Base-by-base conservation (phyloP, 2,888 invertebrate species). In the Panopea generosa region DNA sequence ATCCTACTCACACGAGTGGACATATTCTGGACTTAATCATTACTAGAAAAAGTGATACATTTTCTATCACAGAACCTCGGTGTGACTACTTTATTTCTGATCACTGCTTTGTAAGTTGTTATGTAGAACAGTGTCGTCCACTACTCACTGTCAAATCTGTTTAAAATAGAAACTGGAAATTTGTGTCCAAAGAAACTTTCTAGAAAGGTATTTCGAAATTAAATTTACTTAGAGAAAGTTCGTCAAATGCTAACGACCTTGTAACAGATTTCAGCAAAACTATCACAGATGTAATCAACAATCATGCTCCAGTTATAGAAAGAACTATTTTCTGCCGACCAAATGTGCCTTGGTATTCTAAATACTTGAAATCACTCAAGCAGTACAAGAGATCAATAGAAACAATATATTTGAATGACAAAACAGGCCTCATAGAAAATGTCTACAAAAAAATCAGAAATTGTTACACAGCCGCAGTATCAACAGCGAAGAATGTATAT, bases 1-100 rank as follows among this genome's bases (percentile, higher is more conserved):
- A 11, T 18, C 27, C 50, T 6, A 70, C 70, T 14, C 63, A 70
- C 22, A 40, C 22, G 7, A 50, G 29, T 63, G 70, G 63, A 2
- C 70, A 70, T 38, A 50, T 49, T 62, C 24, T 70, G 22, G 70
- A 63, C 50, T 50, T 70, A 29, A 57, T 70, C 2, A 57, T 70
- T 27, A 63, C 62, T 4, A 49, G 57, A 40, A 70, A 62, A 49
- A 43, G 47, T 24, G 62, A 70, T 63, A 56, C 53, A 33, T 22
- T 52, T 22, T 50, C 56, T 22, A 43, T 70, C 11, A 56, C 70
- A 16, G 49, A 56, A 2, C 70, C 63, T 24, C 16, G 29, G 16
- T 16, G 55, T 16, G 49, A 56, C 26, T 55, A 63, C n/a, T 70
- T 27, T 50, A 63, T 70, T 16, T 70, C 70, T 56, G 70, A 70